Evolutionary conservation across 2,888 invertebrate genomes (phyloP), one percentile per base, ranked within the genome.

Genomic region (Sminthurides aquaticus): DNA sequence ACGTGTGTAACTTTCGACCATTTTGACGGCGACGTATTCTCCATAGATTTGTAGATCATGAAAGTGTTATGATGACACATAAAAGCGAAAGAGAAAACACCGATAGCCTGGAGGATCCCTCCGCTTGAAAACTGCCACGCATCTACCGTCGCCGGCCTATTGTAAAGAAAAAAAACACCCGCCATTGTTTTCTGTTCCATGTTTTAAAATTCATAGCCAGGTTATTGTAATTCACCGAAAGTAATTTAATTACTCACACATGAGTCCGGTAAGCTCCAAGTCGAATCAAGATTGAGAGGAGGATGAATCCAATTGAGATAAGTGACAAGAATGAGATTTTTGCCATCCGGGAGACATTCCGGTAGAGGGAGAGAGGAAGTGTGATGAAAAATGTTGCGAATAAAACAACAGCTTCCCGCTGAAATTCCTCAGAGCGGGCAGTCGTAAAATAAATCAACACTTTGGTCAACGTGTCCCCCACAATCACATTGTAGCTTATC

Each of bases 21-120:
- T 71, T 87, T 83, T 71, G 85, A 82, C 77, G 88, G 85, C 52
- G 84, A 85, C 3, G 88, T 87, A 71, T 88, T 84, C 76, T 86
- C 84, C 79, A 91, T 86, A 49, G 90, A 90, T 67, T 86, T 85
- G 80, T 89, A 91, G 71, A 91, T 85, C 69, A 91, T 82, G 78
- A 91, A 91, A 64, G 89, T 89, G 78, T 90, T 91, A 27, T 67
- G 67, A 76, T 91, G 91, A 77, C 91, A 91, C 90, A 91, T 90
- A 78, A 90, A 91, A n/a, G 90, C 88, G 79, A 90, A 90, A 18
- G 89, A 87, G 86, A 90, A 90, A 70, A 91, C 89, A 70, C 89
- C 90, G 52, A 89, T 86, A 27, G 90, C 86, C 69, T 89, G 88
- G 68, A 89, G 83, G 54, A 89, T 84, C 74, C 87, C 87, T 68